A percentile compares a stretch with the other conserved stretches of the same genome.
Conservation (phyloP, 2,888 invertebrate genomes). For the Plagodis dolabraria region DNA sequence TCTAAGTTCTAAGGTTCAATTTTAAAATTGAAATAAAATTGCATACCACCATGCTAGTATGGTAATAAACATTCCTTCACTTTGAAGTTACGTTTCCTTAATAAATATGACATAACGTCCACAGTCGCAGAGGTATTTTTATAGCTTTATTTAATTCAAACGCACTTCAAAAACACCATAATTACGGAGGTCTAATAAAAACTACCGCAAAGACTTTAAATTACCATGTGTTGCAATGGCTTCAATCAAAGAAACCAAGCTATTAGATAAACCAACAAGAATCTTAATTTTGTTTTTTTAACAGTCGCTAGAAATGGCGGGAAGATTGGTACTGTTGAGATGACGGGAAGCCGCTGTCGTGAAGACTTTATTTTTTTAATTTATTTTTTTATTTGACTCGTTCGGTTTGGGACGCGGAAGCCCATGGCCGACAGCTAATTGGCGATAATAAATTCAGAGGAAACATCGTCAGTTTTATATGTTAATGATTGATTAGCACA, state of each 20-base stretch:
- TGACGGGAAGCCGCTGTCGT: constrained; percentile 16
- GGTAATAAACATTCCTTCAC: not conserved
- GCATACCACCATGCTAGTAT: too few species aligned
- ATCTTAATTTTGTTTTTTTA: constrained; percentile 33
- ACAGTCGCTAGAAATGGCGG: constrained; percentile 10
- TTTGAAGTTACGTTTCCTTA: constrained; percentile 9
- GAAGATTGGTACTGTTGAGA: constrained; percentile 1
- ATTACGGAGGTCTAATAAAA: constrained; percentile 29
- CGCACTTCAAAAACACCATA: constrained; percentile 28
- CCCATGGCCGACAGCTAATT: constrained; percentile 55
- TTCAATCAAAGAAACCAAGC: constrained; percentile 31
- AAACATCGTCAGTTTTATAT: constrained; percentile 51
- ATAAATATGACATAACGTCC: constrained; percentile 12
- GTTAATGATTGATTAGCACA: constrained; percentile 37
- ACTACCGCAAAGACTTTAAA: constrained; percentile 26
- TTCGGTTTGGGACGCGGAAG: constrained; percentile 68
- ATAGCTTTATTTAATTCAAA: constrained; percentile 26
- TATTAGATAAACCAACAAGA: constrained; percentile 37
- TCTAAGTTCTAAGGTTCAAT: too few species aligned
- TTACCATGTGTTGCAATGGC: constrained; percentile 34
- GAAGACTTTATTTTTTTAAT: constrained; percentile 27
- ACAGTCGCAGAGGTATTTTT: constrained; percentile 11
- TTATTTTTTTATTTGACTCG: constrained; percentile 45
- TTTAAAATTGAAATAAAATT: too few species aligned
- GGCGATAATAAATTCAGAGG: constrained; percentile 65